Evolutionary conservation across 2,113 vertebrate species (phyloP).

Genomic region (Ptychochromis oligacanthus): DNA sequence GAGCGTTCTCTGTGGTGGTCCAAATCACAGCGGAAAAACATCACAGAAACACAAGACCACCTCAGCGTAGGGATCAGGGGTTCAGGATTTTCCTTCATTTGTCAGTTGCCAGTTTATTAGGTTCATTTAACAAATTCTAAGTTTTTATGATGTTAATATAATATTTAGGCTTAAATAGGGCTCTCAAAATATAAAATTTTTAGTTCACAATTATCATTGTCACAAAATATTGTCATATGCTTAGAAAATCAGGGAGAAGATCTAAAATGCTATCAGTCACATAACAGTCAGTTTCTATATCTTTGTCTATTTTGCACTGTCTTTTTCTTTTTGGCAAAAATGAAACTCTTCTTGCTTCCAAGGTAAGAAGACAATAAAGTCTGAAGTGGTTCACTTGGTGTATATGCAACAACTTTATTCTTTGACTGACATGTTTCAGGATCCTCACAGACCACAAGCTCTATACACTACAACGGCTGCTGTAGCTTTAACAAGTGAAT

Average conservation of each 20-base stretch:
- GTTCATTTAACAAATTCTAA: no score
- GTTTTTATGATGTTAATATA: no score
- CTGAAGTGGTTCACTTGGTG: background rate
- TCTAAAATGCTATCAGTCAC: no score
- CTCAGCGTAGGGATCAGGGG: no score
- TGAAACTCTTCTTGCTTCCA: background rate
- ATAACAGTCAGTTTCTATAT: no score
- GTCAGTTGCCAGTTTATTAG: no score
- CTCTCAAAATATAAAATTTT: accelerated
- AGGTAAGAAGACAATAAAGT: background rate
- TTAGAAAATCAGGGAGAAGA: no score
- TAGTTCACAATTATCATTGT: accelerated
- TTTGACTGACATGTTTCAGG: background rate
- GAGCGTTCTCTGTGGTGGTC: background rate
- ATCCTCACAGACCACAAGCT: accelerated
- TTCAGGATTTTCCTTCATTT: no score
- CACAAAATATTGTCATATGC: background rate
- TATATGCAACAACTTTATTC: background rate
- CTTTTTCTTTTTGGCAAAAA: background rate
- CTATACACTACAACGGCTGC: background rate
- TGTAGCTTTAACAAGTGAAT: background rate
- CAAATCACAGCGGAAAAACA: background rate
- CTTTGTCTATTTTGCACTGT: background rate
- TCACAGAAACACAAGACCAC: no score
- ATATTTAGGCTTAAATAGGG: no score